phyloP scores from a whole-genome alignment of 2,113 vertebrate species.

The Pelmatolapia mariae region DNA sequence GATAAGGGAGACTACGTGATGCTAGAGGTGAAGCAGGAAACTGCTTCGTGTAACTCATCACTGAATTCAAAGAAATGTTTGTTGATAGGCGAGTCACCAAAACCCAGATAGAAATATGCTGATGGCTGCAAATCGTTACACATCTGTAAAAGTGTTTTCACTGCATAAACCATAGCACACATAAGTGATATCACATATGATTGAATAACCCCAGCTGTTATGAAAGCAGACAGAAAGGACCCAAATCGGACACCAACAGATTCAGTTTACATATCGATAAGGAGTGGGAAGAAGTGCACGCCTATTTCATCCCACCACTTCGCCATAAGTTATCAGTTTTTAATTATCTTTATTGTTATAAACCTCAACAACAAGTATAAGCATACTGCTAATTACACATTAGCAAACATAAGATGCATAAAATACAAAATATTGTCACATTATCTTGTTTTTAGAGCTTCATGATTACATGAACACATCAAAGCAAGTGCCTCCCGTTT shows the following conservation, averaged over 20 bases:
- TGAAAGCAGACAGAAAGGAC: neutral
- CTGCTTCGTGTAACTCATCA: neutral
- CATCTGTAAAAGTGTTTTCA: neutral
- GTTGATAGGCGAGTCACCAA: neutral
- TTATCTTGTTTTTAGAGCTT: neutral
- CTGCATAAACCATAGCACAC: neutral
- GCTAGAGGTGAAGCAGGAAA: neutral
- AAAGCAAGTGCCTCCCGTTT: neutral
- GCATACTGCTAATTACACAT: neutral
- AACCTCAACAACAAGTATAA: neutral
- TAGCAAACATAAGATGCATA: neutral
- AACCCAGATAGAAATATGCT: neutral
- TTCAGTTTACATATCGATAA: neutral
- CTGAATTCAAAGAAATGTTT: neutral
- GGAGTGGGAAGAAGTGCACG: neutral
- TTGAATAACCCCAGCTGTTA: neutral
- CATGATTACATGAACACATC: neutral
- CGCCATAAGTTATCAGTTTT: neutral
- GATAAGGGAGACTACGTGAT: neutral
- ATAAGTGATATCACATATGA: neutral
- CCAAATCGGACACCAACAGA: neutral
- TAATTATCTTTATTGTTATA: neutral
- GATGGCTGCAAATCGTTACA: neutral
- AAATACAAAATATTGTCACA: neutral
- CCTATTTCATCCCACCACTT: neutral